Evolutionary conservation across 2,888 invertebrate species (phyloP).

Genomic region (Netelia inedita): DNA sequence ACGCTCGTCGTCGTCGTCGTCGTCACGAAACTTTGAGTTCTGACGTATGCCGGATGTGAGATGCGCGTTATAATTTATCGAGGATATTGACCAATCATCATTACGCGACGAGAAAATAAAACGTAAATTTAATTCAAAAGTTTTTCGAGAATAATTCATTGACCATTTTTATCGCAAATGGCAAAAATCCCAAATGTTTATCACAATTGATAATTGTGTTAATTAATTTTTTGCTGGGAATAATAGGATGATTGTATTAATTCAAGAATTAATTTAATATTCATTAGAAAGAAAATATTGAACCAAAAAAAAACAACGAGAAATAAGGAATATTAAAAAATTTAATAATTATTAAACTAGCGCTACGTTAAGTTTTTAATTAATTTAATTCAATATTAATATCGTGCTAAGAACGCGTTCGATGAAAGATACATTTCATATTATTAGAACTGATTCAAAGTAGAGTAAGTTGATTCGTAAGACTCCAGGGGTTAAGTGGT

Average conservation of each 20-base stretch:
- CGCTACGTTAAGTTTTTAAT: not conserved
- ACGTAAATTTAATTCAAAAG: too few species aligned
- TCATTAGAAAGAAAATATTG: conserved; percentile 12
- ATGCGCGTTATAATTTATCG: too few species aligned
- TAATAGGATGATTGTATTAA: not conserved
- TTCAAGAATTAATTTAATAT: not conserved
- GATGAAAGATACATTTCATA: not conserved
- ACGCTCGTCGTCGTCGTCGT: not conserved
- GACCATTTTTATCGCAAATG: too few species aligned
- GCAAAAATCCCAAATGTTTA: too few species aligned
- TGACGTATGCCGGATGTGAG: too few species aligned
- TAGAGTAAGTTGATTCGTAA: conserved; percentile 57
- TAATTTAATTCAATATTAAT: not conserved
- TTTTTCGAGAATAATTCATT: too few species aligned
- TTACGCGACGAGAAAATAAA: too few species aligned
- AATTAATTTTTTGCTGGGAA: too few species aligned
- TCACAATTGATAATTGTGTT: too few species aligned
- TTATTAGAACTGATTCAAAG: conserved; percentile 61
- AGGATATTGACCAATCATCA: too few species aligned
- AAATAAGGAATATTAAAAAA: not conserved
- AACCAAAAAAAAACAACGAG: not conserved
- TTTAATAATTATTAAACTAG: not conserved
- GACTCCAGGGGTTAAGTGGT: conserved; percentile 63
- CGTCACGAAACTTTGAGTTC: not conserved
- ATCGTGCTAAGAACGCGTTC: conserved; percentile 14